Percentiles rank a stretch among this genome's conserved stretches.
Evolutionary conservation across 2,888 invertebrate species (phyloP).

Genomic region (Phorcus lineatus): DNA sequence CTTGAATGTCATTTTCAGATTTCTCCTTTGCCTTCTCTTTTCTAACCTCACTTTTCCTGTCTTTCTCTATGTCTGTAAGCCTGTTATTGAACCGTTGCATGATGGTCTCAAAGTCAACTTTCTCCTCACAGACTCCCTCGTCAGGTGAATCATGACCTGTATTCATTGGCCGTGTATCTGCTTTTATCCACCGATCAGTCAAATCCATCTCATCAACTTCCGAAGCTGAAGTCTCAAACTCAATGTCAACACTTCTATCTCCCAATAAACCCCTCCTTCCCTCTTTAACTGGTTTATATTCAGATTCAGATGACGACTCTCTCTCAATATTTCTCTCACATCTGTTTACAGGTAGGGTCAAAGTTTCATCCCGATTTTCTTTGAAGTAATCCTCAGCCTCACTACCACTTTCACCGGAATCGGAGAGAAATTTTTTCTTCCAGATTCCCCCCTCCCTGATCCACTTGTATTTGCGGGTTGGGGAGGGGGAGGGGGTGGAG

Average conservation of each 20-base stretch:
- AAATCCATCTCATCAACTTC: conserved; percentile 1
- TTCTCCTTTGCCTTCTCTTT: not conserved
- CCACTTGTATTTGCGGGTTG: conserved; percentile 44
- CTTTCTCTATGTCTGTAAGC: not conserved
- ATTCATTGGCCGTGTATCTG: not conserved
- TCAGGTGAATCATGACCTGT: not conserved
- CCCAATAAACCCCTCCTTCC: not conserved
- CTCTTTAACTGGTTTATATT: not conserved
- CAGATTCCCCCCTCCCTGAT: conserved; percentile 46
- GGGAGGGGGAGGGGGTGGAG: conserved; percentile 36
- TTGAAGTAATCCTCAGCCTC: not conserved
- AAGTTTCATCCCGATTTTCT: not conserved
- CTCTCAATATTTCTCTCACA: not conserved
- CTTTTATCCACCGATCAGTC: not conserved
- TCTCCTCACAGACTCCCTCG: not conserved
- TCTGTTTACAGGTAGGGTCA: not conserved
- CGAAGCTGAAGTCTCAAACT: conserved; percentile 2
- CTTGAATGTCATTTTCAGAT: not conserved
- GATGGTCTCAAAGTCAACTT: conserved; percentile 8
- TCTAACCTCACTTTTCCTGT: not conserved
- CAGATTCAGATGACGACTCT: conserved; percentile 1
- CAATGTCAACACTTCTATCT: not conserved
- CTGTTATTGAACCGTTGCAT: not conserved
- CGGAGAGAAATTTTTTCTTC: conserved; percentile 41
- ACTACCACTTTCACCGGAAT: not conserved